Evolutionary conservation across 1,140 invertebrate genomes (phyloP), one percentile per base, ranked within the genome.

Genomic region (Pogonomyrmex californicus): DNA sequence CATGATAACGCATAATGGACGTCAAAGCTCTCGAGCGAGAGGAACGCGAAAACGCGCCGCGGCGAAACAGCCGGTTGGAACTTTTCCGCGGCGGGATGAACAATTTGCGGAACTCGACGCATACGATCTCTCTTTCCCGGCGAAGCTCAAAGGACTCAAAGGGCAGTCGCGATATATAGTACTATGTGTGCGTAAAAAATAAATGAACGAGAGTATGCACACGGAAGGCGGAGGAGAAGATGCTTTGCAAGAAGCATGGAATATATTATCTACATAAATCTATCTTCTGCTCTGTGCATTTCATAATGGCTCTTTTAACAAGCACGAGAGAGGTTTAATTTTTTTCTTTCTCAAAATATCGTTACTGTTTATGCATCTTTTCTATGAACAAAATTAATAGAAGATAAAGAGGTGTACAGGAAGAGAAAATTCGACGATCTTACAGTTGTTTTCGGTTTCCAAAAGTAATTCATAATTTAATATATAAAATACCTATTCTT

Each of bases 11-110:
- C 68, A 83, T 83, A 83, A 83, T 83, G n/a, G 54, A 86, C 71
- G 60, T 77, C 85, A 63, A 87, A 87, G 79, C 88, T 65, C 56
- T 23, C 47, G 23, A 23, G 23, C 65, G 65, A 9, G 56, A 79
- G 73, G 51, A n/a, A 79, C 56, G 51, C 51, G 58, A 85, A 47
- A 87, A 85, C 56, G 76, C 38, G 76, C 38, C 17, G 38, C 76
- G 33, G 56, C 38, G 41, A 9, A 58, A 73, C 62, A 51, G 65
- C 17, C 30, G 49, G 68, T 38, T 63, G 47, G 63, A 89, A 90
- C 79, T 90, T 87, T 90, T 87, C 66, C 38, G 49, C 63, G 83
- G 75, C 88, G 81, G 76, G 76, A 88, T 54, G 71, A 89, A 89
- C 79, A 75, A 90, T 86, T 71, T 86, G 23, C 60, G 71, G 54